phyloP scores from a whole-genome alignment of 1,140 invertebrate genomes.

The Diorhabda carinulata region DNA sequence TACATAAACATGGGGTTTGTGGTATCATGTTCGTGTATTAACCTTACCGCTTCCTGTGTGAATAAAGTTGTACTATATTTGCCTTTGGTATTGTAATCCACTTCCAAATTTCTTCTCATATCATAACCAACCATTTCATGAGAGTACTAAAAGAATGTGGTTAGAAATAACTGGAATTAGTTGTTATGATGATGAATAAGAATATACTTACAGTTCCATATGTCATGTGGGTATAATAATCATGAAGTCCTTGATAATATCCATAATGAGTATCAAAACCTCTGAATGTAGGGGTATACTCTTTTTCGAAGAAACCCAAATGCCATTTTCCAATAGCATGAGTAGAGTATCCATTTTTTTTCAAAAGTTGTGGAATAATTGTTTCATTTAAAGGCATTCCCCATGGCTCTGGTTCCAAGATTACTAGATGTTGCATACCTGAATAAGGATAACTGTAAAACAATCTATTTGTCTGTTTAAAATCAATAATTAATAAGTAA shows the following conservation, averaged over 20 bases:
- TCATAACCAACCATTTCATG: constrained; percentile 57
- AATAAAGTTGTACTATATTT: constrained; percentile 80
- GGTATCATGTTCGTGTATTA: constrained; percentile 65
- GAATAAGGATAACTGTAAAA: constrained; percentile 1
- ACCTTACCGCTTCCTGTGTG: constrained; percentile 66
- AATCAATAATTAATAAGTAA: too few species aligned
- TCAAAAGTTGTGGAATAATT: constrained; percentile 72
- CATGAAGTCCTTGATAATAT: constrained; percentile 76
- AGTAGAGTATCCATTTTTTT: constrained; percentile 71
- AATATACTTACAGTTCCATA: constrained; percentile 54
- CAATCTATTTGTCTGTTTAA: background rate
- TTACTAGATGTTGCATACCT: constrained; percentile 78
- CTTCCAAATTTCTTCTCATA: constrained; percentile 60
- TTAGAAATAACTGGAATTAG: too few species aligned
- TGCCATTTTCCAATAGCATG: constrained; percentile 92
- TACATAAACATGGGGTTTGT: constrained; percentile 76
- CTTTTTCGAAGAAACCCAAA: constrained; percentile 65
- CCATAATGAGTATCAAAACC: constrained; percentile 86
- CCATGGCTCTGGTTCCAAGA: constrained; percentile 67
- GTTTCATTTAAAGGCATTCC: constrained; percentile 65
- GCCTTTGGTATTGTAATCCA: constrained; percentile 56
- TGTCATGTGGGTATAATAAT: constrained; percentile 73
- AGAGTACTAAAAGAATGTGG: constrained; percentile 33
- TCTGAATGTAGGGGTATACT: constrained; percentile 70
- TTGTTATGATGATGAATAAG: background rate